Conservation (phyloP, 2,797 vertebrate species). For the Chromis chromis region DNA sequence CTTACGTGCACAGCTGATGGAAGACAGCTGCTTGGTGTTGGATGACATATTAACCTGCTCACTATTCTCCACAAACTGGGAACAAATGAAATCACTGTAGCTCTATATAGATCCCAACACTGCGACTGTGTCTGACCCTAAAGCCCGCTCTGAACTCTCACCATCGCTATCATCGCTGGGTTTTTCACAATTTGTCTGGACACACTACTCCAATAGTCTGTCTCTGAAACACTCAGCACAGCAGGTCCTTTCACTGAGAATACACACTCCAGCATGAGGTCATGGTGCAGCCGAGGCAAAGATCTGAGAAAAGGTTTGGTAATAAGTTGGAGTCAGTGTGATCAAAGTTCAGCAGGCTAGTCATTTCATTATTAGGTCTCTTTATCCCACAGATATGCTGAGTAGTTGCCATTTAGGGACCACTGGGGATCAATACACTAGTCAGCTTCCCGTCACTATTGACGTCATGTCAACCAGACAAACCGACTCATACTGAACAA, state of each 20-base stretch:
- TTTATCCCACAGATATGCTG: conserved; percentile 8
- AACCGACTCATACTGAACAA: neutral
- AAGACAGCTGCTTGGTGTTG: conserved; percentile 54
- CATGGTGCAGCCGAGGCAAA: conserved; percentile 40
- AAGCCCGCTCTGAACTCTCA: conserved; percentile 51
- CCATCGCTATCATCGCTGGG: conserved; percentile 16
- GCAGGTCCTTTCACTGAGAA: conserved; percentile 19
- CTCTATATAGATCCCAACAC: conserved; percentile 37
- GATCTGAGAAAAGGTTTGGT: conserved; percentile 4
- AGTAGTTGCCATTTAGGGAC: conserved; percentile 12
- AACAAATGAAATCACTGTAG: neutral
- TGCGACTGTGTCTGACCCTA: conserved; percentile 38
- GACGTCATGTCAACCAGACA: neutral
- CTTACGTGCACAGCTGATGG: conserved; percentile 48
- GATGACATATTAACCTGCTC: conserved; percentile 61
- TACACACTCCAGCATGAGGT: conserved; percentile 22
- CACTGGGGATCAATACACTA: conserved; percentile 8
- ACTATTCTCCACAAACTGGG: conserved; percentile 7
- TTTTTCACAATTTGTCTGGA: conserved; percentile 26
- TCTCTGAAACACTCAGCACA: conserved; percentile 45
- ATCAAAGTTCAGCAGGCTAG: conserved; percentile 29
- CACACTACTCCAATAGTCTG: conserved; percentile 53
- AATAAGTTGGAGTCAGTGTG: neutral
- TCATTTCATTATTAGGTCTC: conserved; percentile 7
- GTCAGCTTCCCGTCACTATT: neutral